Percentiles rank a stretch among this genome's conserved stretches.
These are phyloP conservation scores for Heliconius ethilla DNA, from an alignment of 2,888 invertebrate genomes.

Conservation along the genomic window DNA sequence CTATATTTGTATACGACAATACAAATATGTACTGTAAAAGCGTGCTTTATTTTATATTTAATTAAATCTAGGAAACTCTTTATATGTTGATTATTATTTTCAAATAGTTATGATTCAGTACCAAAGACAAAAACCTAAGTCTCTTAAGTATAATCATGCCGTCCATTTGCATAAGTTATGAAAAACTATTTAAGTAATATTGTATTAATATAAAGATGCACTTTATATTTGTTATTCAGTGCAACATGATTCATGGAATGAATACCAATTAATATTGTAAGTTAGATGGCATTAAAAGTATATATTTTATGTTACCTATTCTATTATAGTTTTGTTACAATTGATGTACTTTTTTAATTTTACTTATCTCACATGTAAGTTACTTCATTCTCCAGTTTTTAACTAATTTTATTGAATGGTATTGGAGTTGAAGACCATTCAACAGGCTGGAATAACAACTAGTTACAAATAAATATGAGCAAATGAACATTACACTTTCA, in stretches of 20 bases:
- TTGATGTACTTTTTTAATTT: too few species aligned
- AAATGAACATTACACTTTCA: not conserved
- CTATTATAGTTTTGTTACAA: too few species aligned
- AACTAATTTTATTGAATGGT: too few species aligned
- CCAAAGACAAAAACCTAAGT: not conserved
- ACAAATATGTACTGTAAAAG: not conserved
- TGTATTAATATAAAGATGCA: not conserved
- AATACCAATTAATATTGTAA: slow-evolving; percentile 14
- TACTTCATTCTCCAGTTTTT: too few species aligned
- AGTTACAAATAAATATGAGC: too few species aligned
- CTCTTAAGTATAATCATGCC: not conserved
- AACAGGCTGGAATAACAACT: too few species aligned
- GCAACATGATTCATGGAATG: slow-evolving; percentile 33
- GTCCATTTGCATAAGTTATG: not conserved
- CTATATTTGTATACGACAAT: too few species aligned
- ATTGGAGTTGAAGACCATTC: too few species aligned
- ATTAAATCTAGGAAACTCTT: not conserved
- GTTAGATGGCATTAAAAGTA: slow-evolving; percentile 19
- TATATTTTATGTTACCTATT: not conserved
- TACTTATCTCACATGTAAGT: too few species aligned
- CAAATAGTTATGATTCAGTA: not conserved
- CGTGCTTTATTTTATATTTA: not conserved
- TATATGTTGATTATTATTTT: not conserved
- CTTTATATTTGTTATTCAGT: not conserved
- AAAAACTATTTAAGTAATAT: slow-evolving; percentile 2